A percentile compares a stretch with the other conserved stretches of the same genome.
Conservation (phyloP, 2,113 vertebrate species). For the Cinclus mexicanus region DNA sequence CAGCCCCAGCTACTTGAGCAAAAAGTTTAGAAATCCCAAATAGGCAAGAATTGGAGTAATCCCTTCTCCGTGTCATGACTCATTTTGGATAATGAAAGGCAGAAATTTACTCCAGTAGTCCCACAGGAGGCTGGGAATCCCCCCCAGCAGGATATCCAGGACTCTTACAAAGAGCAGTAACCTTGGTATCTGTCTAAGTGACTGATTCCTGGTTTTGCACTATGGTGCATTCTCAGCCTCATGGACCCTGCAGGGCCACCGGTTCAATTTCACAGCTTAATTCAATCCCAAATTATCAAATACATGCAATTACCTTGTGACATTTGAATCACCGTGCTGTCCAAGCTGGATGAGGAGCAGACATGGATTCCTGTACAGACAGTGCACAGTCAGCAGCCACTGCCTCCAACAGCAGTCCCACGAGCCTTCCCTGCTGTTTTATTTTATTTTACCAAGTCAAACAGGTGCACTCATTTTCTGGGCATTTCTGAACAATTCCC, state of each 20-base stretch:
- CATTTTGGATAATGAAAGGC: neutral
- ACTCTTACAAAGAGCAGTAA: neutral
- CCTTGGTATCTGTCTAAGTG: neutral
- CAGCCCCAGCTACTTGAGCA: neutral
- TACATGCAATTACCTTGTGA: neutral
- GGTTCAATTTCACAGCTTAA: neutral
- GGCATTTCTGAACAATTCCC: neutral
- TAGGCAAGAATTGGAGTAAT: neutral
- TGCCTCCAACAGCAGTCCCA: neutral
- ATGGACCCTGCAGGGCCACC: neutral
- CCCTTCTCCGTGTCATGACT: neutral
- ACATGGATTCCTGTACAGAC: accelerated
- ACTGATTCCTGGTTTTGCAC: neutral
- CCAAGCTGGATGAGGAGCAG: neutral
- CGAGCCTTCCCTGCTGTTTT: neutral
- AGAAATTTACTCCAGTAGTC: neutral
- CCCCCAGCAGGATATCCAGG: neutral
- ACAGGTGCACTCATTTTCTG: neutral
- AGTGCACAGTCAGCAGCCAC: accelerated
- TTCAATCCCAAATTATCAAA: neutral
- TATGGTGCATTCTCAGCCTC: neutral
- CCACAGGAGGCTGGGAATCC: neutral
- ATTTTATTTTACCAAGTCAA: neutral
- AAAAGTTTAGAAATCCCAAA: neutral
- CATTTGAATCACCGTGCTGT: neutral